Evolutionary conservation across 2,113 vertebrate genomes (phyloP), one percentile per base, ranked within the genome.

Genomic region (Colossoma macropomum): DNA sequence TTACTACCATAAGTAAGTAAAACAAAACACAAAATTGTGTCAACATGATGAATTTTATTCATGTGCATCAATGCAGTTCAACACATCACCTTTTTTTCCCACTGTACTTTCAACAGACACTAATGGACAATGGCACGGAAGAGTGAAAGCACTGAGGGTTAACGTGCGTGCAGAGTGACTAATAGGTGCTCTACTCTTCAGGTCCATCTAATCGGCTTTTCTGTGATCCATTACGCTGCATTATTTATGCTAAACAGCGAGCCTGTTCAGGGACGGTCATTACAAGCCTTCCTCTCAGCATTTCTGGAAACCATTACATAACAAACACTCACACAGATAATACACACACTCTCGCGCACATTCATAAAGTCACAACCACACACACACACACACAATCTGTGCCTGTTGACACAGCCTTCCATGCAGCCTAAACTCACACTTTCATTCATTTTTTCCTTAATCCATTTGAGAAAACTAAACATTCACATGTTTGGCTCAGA

Each of bases 201-300:
- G 85, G 52, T 85, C 84, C 88, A 91, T 88, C 79, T 91, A 86
- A 91, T 90, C 87, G 38, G 88, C 90, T 91, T 89, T 85, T 81
- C 86, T 91, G 88, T 88, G 87, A 93, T 93, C 90, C 92, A 92
- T 88, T 92, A 89, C 86, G 75, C 86, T 94, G 88, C 92, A 94
- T 93, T 91, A 94, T 94, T 93, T 90, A 94, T 92, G 91, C 87
- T 89, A 93, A 92, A 88, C 91, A 90, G 86, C 81, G 84, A 88
- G 90, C 88, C 84, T 89, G 75, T 89, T 79, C 88, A 83, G 82
- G 74, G 80, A 84, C 89, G 60, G 78, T 86, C 88, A 90, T 90
- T 78, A 48, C 59, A 83, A 90, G 81, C 81, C 86, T 82, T 89
- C 89, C 88, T 89, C 90, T 91, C 89, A 88, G 89, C 79, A 69